Evolutionary conservation across 1,140 invertebrate species (phyloP).

Genomic region (Euborellia annulipes): DNA sequence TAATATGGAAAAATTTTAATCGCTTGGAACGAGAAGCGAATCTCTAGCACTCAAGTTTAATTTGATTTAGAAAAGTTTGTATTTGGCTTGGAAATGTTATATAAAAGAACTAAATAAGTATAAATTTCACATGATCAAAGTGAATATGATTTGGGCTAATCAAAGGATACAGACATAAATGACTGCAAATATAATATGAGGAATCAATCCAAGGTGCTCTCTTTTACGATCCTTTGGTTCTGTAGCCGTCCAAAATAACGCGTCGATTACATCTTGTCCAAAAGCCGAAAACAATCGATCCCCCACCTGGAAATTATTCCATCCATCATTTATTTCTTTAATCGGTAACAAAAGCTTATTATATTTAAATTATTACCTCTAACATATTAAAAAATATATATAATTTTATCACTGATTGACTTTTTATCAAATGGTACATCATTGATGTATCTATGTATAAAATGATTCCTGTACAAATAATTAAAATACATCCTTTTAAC

Average conservation of each 20-base stretch:
- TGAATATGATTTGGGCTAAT: not conserved
- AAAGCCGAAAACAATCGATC: conserved; percentile 92
- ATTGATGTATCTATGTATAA: conserved; percentile 92
- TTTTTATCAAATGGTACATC: conserved; percentile 97
- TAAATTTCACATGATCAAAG: not conserved
- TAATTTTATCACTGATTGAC: conserved; percentile 95
- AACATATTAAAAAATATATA: conserved; percentile 99
- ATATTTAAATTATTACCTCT: too few species aligned
- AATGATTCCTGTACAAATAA: conserved; percentile 69
- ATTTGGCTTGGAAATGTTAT: too few species aligned
- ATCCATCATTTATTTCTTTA: too few species aligned
- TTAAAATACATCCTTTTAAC: conserved; percentile 77
- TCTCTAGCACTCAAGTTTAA: too few species aligned
- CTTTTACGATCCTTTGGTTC: conserved; percentile 69
- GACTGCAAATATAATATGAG: conserved; percentile 78
- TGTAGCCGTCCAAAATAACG: conserved; percentile 93
- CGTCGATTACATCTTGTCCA: conserved; percentile 95
- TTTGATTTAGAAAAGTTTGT: too few species aligned
- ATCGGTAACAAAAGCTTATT: too few species aligned
- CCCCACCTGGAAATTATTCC: conserved; percentile 51
- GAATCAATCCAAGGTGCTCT: conserved; percentile 71
- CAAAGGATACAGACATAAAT: conserved; percentile 90
- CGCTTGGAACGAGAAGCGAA: too few species aligned
- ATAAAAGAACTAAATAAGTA: too few species aligned
- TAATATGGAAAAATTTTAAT: too few species aligned